Conservation (phyloP, 30 jellyfish, hydroid and myxozoan species). For the Mastigias papua region DNA sequence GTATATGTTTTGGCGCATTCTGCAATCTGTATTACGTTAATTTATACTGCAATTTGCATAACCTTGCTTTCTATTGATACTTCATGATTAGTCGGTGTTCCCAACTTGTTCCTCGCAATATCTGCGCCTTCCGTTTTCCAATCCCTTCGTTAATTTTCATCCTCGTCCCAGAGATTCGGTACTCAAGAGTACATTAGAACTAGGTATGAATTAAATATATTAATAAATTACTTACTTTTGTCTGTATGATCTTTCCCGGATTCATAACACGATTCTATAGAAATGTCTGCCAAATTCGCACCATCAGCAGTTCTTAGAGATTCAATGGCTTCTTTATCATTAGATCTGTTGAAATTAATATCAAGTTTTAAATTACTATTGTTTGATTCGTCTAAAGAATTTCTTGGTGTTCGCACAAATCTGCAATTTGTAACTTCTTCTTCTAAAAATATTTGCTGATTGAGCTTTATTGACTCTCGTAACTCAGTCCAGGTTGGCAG, state of each 20-base stretch:
- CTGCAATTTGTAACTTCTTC: conserved; percentile 49
- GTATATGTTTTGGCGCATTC: no score
- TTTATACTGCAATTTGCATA: no score
- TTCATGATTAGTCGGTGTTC: no score
- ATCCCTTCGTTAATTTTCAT: no score
- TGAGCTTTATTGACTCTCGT: conserved; percentile 81
- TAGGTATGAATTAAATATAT: neutral
- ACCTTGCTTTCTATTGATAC: no score
- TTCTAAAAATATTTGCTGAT: conserved; percentile 64
- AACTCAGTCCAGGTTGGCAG: conserved; percentile 90
- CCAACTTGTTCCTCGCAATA: no score
- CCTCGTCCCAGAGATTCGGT: no score
- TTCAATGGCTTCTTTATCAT: neutral
- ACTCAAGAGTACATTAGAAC: no score
- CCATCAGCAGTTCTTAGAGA: neutral
- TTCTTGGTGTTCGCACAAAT: conserved; percentile 21
- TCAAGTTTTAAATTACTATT: neutral
- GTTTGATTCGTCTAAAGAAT: neutral
- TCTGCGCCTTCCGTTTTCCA: no score
- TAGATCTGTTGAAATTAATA: neutral
- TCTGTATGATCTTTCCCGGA: conserved; percentile 1
- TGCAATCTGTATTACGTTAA: no score
- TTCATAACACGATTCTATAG: conserved; percentile 61
- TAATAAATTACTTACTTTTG: neutral
- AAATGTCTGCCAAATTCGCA: neutral